Evolutionary conservation across 2,888 invertebrate genomes (phyloP), one percentile per base, ranked within the genome.

Genomic region (Uropetala carovei): DNA sequence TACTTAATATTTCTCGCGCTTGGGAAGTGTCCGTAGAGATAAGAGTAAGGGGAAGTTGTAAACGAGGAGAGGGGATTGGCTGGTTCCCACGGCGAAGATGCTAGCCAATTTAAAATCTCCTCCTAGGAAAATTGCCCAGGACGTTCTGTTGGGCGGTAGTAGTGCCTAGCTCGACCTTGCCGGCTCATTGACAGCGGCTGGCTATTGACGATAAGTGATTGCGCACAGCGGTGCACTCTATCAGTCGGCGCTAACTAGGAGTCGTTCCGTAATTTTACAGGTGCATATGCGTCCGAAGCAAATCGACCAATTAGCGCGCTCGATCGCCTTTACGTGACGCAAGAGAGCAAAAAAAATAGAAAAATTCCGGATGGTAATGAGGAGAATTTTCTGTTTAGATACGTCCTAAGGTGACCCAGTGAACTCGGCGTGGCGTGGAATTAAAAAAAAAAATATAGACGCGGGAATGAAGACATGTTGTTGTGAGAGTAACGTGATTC

Each of bases 231-330:
- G 11, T 75, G 75, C 75, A 75, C 18, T 75, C 75, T 27, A 75
- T 75, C 75, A 75, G 75, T 22, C 75, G 75, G 75, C 75, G 75
- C 68, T 68, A 68, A 68, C 68, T 68, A 22, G 22, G 68, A 68
- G 64, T 68, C 68, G 22, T 75, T 75, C 75, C 75, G 75, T 75
- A 27, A 75, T 75, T 75, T 75, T 75, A 75, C 75, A 75, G 75
- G 75, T 75, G 27, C 75, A 14, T 27, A 75, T 22, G 75, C 75
- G 75, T 13, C 11, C 75, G n/a, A 7, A 27, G 75, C n/a, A 68
- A 75, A 75, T 27, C 75, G n/a, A 75, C 27, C 75, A 18, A 27
- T 75, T 75, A 75, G 27, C 75, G 18, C 75, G 5, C 43, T 43
- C 43, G 43, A 43, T 43, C 43, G 43, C 43, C 43, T 43, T 43